Evolutionary conservation across 2,888 invertebrate species (phyloP).

Genomic region (Ischnus inquisitorius): DNA sequence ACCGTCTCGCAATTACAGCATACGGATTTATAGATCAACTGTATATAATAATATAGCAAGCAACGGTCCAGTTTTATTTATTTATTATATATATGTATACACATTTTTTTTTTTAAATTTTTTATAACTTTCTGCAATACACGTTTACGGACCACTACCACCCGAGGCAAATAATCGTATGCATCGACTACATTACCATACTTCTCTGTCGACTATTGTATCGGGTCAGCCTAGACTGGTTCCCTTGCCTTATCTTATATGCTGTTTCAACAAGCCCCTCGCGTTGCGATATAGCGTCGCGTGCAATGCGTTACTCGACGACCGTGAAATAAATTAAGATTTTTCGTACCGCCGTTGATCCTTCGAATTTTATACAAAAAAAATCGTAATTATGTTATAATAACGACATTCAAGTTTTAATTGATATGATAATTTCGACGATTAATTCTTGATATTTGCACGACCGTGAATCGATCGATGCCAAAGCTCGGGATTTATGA

Average conservation of each 20-base stretch:
- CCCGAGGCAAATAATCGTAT: background rate
- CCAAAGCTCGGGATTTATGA: too few relatives aligned
- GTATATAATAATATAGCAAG: background rate
- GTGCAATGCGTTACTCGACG: slow-evolving; percentile 18
- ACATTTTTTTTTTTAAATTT: background rate
- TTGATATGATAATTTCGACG: too few relatives aligned
- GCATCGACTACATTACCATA: background rate
- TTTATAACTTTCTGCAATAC: background rate
- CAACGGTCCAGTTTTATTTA: background rate
- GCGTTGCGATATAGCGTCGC: background rate
- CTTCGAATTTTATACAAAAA: background rate
- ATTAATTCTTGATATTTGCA: too few relatives aligned
- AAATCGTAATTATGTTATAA: background rate
- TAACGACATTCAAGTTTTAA: too few relatives aligned
- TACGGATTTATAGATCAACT: slow-evolving; percentile 14
- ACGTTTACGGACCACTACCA: background rate
- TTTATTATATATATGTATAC: background rate
- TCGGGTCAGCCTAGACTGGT: background rate
- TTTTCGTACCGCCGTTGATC: background rate
- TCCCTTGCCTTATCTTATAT: background rate
- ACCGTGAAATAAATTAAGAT: slow-evolving; percentile 23
- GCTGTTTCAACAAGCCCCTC: background rate
- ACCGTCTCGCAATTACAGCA: slow-evolving; percentile 42
- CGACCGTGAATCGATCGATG: too few relatives aligned
- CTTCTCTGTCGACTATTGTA: background rate